Percentiles rank a stretch among this genome's conserved stretches.
Conservation (phyloP, 2,888 invertebrate genomes). For the Dicycla oo region DNA sequence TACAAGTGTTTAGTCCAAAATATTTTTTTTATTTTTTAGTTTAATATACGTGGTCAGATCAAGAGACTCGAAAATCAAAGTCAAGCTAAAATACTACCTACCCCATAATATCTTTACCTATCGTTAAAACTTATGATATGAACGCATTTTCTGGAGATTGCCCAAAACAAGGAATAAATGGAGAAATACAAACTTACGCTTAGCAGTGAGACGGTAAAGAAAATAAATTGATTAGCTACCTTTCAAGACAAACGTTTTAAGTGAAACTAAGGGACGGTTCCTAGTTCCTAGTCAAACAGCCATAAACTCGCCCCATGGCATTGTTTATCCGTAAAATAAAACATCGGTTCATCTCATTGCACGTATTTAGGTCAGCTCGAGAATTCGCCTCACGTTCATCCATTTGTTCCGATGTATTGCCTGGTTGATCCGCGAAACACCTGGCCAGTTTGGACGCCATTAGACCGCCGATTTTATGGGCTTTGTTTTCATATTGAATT, state of each 20-base stretch:
- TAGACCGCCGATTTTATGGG: slow-evolving; percentile 62
- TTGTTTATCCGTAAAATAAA: slow-evolving; percentile 67
- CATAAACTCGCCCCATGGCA: slow-evolving; percentile 56
- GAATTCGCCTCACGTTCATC: slow-evolving; percentile 82
- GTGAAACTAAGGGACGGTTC: slow-evolving; percentile 47
- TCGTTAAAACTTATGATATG: background rate
- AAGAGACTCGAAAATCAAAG: background rate
- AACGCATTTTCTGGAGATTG: background rate
- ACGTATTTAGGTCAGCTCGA: slow-evolving; percentile 76
- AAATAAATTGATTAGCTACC: slow-evolving; percentile 55
- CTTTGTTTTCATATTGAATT: slow-evolving; percentile 70
- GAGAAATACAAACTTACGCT: slow-evolving; percentile 29
- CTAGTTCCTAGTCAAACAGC: slow-evolving; percentile 51
- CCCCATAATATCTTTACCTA: too few relatives aligned
- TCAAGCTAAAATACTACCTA: background rate
- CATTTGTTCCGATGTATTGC: slow-evolving; percentile 87
- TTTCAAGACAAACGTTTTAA: slow-evolving; percentile 52
- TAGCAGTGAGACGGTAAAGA: background rate
- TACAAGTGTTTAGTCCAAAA: too few relatives aligned
- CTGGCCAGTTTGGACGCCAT: slow-evolving; percentile 77
- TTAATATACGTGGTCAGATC: background rate
- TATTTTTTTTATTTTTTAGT: too few relatives aligned
- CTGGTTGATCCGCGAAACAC: slow-evolving; percentile 79
- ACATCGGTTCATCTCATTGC: slow-evolving; percentile 66
- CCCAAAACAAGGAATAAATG: slow-evolving; percentile 6